Evolutionary conservation across 2,113 vertebrate species (phyloP), one percentile per base, ranked within the genome.

Genomic region (Dasyprocta punctata): DNA sequence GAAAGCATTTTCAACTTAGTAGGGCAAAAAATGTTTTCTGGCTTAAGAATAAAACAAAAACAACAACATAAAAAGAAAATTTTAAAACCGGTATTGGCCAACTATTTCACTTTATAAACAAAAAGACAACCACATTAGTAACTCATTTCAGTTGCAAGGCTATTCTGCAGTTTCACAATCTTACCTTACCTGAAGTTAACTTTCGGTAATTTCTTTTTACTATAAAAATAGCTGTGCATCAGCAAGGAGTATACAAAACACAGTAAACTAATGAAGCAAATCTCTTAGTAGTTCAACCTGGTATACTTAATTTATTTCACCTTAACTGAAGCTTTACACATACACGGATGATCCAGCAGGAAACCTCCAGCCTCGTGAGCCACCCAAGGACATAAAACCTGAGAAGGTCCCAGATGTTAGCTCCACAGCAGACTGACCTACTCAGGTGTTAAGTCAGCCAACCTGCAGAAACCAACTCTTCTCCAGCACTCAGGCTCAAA

Each of bases 371-470:
- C 60, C 86, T 97, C 93, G 56, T 86, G 89, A 94, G 52, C 89
- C 91, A 89, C 73, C 90, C 94, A 98, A 97, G 95, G 98, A 97
- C 96, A 84, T 82, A 58, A 92, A 71, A 73, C 75, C 85, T 16
- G 12, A 1, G 22, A 60, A 96, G 92, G 97, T 97, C 98, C 95
- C 97, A 98, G 95, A 96, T 85, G 96, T 5, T 90, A 95, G 96
- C 97, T 97, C 96, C 96, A 93, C 96, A 96, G 98, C 97, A 98
- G 63, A 92, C 86, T 90, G 96, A 97, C 95, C 95, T 95, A 86
- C 0, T 96, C 86, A 85, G 96, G 85, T 97, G 19, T 58, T 5
- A 97, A 96, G 96, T 38, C 92, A 96, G 93, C 20, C 95, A 97
- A 77, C 56, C 97, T 95, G 87, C 97, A 95, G 90, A 98, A 91